Evolutionary conservation across 2,797 vertebrate species (phyloP), one percentile per base, ranked within the genome.

Genomic region (Halcyon badia): DNA sequence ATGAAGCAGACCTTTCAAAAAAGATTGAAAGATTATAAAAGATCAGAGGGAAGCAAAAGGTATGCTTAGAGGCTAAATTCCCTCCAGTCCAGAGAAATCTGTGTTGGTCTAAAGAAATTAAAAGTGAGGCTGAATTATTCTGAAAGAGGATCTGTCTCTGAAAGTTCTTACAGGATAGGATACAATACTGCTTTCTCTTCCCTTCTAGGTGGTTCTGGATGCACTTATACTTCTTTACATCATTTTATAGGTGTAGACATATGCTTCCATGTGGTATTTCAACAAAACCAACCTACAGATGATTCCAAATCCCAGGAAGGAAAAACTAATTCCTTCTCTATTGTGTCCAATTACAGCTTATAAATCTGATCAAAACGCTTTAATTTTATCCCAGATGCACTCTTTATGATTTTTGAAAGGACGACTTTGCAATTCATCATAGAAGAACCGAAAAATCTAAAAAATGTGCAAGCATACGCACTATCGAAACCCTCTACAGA

Each of bases 331-430:
- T 83, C 37, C 28, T 69, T 61, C 61, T 83, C 65, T 86, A 25
- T 77, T 90, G 75, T 64, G 26, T 65, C 78, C 65, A 92, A 37
- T 49, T 85, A 94, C 65, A 69, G 77, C 42, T 97, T 90, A 82
- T 82, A 78, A 89, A 89, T 76, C 44, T 60, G 75, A 93, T 20
- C 35, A 80, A 93, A 96, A 96, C 7, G 69, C 46, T 96, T 88
- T 82, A 19, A 46, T 77, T 90, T 83, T 33, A 84, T 78, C 44
- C 83, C n/a, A 25, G 33, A 86, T 46, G 7, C 10, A 35, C 8
- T 79, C 42, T 70, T 77, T 31, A 28, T 3, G 41, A 80, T 75
- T 94, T 94, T 62, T 78, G 52, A 31, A 71, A 73, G 83, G 61
- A 33, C 2, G 1, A 33, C 41, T 83, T 93, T 62, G 61, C 44